These are phyloP conservation scores for Aradus depressus DNA, from an alignment of 2,888 invertebrate genomes.

Conservation along the genomic window DNA sequence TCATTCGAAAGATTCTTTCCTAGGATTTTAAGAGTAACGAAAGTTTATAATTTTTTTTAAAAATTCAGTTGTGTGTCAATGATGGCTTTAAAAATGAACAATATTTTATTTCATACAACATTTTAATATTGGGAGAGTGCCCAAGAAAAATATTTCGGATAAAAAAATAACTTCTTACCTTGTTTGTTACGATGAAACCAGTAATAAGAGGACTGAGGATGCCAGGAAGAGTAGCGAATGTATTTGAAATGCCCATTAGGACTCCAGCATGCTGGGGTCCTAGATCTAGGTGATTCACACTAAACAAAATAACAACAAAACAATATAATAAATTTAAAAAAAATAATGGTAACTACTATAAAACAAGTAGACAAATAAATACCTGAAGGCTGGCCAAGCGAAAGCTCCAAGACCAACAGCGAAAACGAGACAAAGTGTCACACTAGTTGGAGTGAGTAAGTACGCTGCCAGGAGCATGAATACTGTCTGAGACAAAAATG, in stretches of 20 bases:
- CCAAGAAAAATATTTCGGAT: no score
- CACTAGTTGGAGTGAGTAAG: conserved; percentile 51
- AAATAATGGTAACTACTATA: background rate
- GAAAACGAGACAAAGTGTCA: conserved; percentile 71
- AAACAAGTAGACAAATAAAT: conserved; percentile 28
- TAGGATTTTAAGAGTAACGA: no score
- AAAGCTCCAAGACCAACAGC: conserved; percentile 86
- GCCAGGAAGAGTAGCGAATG: conserved; percentile 81
- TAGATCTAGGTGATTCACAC: conserved; percentile 69
- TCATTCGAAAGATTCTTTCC: no score
- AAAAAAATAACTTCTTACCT: conserved; percentile 49
- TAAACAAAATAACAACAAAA: conserved; percentile 31
- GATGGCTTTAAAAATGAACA: no score
- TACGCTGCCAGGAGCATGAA: conserved; percentile 79
- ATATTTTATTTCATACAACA: no score
- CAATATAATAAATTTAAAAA: background rate
- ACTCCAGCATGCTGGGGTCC: conserved; percentile 87
- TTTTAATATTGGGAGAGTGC: no score
- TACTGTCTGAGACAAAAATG: conserved; percentile 66
- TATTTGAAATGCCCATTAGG: conserved; percentile 84
- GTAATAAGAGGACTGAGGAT: conserved; percentile 79
- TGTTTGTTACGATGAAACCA: conserved; percentile 61
- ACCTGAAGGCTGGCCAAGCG: conserved; percentile 87
- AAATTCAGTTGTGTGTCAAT: no score
- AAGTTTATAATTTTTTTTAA: no score